Conservation (phyloP, 1,140 invertebrate species). For the Drosophila persimilis region DNA sequence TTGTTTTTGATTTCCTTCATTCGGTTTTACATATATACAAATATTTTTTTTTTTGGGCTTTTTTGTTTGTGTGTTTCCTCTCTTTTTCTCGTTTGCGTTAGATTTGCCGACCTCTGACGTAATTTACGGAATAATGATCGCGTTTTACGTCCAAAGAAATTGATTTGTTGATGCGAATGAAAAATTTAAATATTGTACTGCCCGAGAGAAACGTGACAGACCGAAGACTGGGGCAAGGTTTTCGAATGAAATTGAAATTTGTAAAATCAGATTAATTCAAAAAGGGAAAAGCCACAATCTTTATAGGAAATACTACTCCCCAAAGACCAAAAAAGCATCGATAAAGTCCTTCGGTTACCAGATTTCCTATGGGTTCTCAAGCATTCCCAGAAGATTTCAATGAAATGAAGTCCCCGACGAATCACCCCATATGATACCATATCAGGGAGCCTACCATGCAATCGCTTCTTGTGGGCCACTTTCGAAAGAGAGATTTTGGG, state of each 20-base stretch:
- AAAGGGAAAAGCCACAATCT: too few relatives aligned
- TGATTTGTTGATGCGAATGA: conserved; percentile 41
- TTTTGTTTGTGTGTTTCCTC: conserved; percentile 7
- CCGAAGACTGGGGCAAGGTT: conserved; percentile 39
- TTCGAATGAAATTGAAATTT: conserved; percentile 26
- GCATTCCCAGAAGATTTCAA: neutral
- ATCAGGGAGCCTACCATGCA: conserved; percentile 24
- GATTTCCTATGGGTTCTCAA: neutral
- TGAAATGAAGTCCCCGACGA: conserved; percentile 1
- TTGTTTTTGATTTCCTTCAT: conserved; percentile 38
- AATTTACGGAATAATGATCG: conserved; percentile 55
- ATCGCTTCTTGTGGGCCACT: conserved; percentile 23
- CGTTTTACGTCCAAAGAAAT: conserved; percentile 44
- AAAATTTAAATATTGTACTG: conserved; percentile 32
- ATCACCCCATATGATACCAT: conserved; percentile 23
- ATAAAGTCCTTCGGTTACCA: neutral
- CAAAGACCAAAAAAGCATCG: neutral
- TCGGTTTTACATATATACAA: conserved; percentile 9
- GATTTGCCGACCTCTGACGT: conserved; percentile 69
- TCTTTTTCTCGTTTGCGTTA: conserved; percentile 18
- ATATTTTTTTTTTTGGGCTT: conserved; percentile 19
- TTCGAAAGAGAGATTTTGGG: conserved; percentile 36
- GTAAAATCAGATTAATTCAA: neutral
- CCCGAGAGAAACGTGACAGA: conserved; percentile 42
- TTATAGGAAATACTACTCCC: too few relatives aligned